These are phyloP conservation scores for Takifugu flavidus DNA, from an alignment of 2,113 vertebrate species.

Conservation along the genomic window DNA sequence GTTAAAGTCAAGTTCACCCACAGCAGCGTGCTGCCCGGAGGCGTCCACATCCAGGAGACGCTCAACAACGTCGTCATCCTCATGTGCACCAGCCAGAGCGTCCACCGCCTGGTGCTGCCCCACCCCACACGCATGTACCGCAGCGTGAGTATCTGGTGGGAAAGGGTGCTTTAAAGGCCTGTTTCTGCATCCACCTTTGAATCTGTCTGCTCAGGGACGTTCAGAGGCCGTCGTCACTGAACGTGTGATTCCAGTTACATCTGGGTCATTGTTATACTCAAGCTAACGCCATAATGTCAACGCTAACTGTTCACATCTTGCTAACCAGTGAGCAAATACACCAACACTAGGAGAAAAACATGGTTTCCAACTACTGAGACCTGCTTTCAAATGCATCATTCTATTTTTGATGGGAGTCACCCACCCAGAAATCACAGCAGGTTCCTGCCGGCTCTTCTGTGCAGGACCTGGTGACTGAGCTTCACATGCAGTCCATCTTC, in stretches of 20 bases:
- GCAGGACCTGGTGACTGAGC: slow-evolving; percentile 86
- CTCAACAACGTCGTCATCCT: slow-evolving; percentile 83
- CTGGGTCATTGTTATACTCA: no score
- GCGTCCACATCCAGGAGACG: slow-evolving; percentile 85
- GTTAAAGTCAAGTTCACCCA: slow-evolving; percentile 80
- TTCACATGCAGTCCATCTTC: slow-evolving; percentile 90
- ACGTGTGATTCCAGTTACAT: no score
- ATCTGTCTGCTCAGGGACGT: no score
- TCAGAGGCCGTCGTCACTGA: no score
- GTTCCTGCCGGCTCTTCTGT: background rate
- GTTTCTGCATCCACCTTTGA: no score
- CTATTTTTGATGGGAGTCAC: no score
- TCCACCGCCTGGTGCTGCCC: slow-evolving; percentile 86
- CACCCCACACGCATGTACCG: slow-evolving; percentile 88
- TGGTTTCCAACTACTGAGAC: no score
- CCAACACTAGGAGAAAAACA: no score
- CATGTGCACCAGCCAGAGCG: slow-evolving; percentile 83
- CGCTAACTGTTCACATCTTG: no score
- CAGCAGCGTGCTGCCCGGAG: slow-evolving; percentile 82
- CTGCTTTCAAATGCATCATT: no score
- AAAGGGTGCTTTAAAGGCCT: background rate
- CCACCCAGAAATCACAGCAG: background rate
- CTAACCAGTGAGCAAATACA: no score
- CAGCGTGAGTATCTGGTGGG: slow-evolving; percentile 76
- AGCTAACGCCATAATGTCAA: no score